Conservation (phyloP, 2,797 vertebrate species). For the Phoebastria nigripes region DNA sequence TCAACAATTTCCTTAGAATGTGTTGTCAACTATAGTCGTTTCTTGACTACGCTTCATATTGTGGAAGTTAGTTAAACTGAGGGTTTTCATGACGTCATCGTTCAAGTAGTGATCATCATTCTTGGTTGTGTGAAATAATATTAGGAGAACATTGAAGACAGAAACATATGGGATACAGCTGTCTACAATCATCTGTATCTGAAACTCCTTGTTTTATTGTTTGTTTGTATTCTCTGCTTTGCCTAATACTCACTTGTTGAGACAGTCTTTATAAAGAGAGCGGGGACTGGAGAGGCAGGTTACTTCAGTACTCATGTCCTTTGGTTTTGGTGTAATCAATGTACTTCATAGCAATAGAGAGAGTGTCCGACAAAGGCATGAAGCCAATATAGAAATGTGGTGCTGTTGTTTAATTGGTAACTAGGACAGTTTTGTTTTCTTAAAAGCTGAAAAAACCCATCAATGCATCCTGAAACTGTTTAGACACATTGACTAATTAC, state of each 20-base stretch:
- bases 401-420: neutral
- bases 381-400: neutral
- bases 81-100: neutral
- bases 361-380: neutral
- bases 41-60: neutral
- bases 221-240: neutral
- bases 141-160: neutral
- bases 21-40: neutral
- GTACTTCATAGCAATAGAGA: neutral
- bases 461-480: neutral
- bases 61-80: neutral
- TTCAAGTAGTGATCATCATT: neutral
- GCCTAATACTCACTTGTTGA: neutral
- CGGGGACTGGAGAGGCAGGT: neutral
- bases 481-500: neutral
- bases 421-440: neutral
- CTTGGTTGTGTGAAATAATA: neutral
- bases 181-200: neutral
- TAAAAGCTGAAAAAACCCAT: neutral
- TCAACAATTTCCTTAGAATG: neutral
- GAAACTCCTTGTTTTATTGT: neutral
- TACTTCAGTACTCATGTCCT: neutral
- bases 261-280: neutral
- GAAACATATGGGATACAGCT: neutral
- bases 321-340: neutral